Base-by-base conservation (phyloP, 1,140 invertebrate genomes). In the Brachionus angularis region DNA sequence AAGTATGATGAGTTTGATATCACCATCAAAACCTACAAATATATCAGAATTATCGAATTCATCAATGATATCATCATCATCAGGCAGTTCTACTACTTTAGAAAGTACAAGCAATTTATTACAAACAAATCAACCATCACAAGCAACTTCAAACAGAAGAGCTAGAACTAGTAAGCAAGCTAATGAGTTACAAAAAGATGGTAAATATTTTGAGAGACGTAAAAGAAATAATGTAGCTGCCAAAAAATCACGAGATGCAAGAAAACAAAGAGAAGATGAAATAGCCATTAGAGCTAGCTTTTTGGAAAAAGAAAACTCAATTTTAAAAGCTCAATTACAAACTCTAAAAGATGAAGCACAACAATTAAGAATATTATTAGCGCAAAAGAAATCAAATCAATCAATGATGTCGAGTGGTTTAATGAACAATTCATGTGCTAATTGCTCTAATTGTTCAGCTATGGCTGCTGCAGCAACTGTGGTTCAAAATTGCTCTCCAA, bases 221-320 rank as follows among this genome's bases (percentile, higher is more conserved):
- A 86, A 88, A 78, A 83, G 90, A 1, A 94, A 93, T 80, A 94
- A 94, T 79, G 85, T 89, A 76, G 91, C 91, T 0, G 91, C 91
- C 0, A 94, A 93, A 80, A 91, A 91, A 76, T 91, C 89, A 0
- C 81, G 91, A 36, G 90, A 93, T 79, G 89, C 89, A 0, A 83
- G 91, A 31, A 88, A 91, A 78, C 85, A 89, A 46, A 83, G 90
- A 46, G 91, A 93, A 81, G 90, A 81, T 79, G 80, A 89, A 85
- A 88, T 91, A 71, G 89, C 89, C 0, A 84, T 91, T 73, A 84
- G 88, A 39, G 89, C 89, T 0, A 88, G 87, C 39, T 84, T 89
- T 25, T 79, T 93, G 16, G 89, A 91, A 77, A 89, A 90, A 77
- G 90, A 92, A 79, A 92, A 92, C 76, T 88, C 89, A 0, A 86